phyloP scores from a whole-genome alignment of 2,797 vertebrate genomes.

The Megalops cyprinoides region DNA sequence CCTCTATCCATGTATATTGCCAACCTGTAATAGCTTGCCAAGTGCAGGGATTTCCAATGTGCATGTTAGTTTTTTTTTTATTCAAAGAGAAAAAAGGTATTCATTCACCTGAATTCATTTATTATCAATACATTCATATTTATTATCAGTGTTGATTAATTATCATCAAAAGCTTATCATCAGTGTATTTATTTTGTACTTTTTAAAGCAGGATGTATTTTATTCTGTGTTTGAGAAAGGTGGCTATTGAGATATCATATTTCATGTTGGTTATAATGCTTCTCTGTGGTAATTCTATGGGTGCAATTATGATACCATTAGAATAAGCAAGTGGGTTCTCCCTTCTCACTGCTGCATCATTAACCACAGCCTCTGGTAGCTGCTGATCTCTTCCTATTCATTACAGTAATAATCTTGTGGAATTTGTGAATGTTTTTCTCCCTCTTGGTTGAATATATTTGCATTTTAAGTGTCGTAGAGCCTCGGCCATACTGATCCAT shows the following conservation, averaged over 20 bases:
- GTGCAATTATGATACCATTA: conserved; percentile 61
- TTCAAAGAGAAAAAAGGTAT: too few species aligned
- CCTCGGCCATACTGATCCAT: not conserved
- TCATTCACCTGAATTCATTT: too few species aligned
- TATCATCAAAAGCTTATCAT: too few species aligned
- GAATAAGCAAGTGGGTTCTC: conserved; percentile 63
- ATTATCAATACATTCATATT: too few species aligned
- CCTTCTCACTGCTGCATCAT: conserved; percentile 58
- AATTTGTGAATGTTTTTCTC: conserved; percentile 49
- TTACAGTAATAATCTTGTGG: conserved; percentile 62
- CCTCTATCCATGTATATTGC: too few species aligned
- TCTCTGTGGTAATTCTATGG: conserved; percentile 49
- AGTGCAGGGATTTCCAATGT: too few species aligned
- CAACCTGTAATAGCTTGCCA: too few species aligned
- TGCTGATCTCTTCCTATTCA: conserved; percentile 47
- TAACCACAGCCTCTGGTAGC: conserved; percentile 64
- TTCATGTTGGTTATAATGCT: conserved; percentile 32
- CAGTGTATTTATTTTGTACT: not conserved
- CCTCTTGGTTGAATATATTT: conserved; percentile 44
- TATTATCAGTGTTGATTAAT: too few species aligned
- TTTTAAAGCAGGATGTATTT: not conserved
- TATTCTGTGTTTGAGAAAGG: not conserved
- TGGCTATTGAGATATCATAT: conserved; percentile 41
- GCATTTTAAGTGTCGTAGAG: not conserved
- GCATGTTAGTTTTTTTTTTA: too few species aligned